Conservation (phyloP, 1,140 invertebrate genomes). For the Druon quercuslanigerum region DNA sequence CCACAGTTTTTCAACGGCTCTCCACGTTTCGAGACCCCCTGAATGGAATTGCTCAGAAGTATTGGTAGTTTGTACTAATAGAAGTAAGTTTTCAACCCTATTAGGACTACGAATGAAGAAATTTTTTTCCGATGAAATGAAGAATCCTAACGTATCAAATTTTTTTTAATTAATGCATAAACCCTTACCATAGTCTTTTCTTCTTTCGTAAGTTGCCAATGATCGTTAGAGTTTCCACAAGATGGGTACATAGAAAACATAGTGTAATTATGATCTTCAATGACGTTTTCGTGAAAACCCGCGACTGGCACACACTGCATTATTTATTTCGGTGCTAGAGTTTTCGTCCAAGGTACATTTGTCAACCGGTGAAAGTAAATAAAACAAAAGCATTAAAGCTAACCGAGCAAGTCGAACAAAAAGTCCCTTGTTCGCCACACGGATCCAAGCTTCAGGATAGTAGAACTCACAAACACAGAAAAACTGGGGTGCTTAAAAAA, state of each 20-base stretch:
- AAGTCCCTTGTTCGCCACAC: background rate
- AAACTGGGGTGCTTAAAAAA: background rate
- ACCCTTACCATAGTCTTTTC: conserved; percentile 60
- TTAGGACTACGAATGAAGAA: too few species aligned
- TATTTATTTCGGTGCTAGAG: conserved; percentile 41
- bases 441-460: background rate
- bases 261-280: conserved; percentile 65
- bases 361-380: background rate
- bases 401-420: too few species aligned
- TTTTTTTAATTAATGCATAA: background rate
- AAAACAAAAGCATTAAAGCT: background rate
- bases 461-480: background rate
- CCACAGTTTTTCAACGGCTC: too few species aligned
- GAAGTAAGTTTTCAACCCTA: too few species aligned
- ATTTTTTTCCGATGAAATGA: background rate
- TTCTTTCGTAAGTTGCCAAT: conserved; percentile 57
- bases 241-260: conserved; percentile 63
- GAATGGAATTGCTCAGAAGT: too few species aligned
- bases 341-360: background rate
- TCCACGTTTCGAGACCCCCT: too few species aligned
- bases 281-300: conserved; percentile 57
- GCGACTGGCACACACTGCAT: conserved; percentile 67
- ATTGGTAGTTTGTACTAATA: too few species aligned
- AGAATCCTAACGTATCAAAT: background rate
- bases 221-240: conserved; percentile 48